Percentiles rank a stretch among this genome's conserved stretches.
These are phyloP conservation scores for Epinotia ramella DNA, from an alignment of 2,888 invertebrate genomes.

Conservation along the genomic window DNA sequence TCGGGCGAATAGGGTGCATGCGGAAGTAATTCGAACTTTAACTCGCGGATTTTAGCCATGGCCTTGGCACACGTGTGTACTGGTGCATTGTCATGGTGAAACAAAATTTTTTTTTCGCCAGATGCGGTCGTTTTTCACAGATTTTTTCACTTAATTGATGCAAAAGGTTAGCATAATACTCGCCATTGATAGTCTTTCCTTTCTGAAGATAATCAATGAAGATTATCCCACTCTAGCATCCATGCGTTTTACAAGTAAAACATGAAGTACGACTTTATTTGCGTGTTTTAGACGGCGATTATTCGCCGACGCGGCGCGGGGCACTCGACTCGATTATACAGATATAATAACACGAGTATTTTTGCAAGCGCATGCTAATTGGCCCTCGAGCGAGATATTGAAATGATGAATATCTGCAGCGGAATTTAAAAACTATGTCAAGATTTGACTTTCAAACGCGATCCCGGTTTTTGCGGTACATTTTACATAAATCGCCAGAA, in stretches of 20 bases:
- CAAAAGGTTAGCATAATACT: too few relatives aligned
- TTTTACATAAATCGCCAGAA: conserved; percentile 12
- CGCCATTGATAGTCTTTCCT: too few relatives aligned
- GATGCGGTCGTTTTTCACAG: too few relatives aligned
- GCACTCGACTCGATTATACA: not conserved
- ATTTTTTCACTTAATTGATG: too few relatives aligned
- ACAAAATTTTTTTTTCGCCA: too few relatives aligned
- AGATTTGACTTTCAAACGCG: conserved; percentile 43
- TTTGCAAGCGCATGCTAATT: conserved; percentile 16
- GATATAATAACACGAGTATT: not conserved
- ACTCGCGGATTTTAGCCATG: too few relatives aligned
- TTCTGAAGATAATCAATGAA: too few relatives aligned
- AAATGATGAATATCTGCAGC: conserved; percentile 19
- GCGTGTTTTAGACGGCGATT: not conserved
- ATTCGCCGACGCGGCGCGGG: conserved; percentile 4
- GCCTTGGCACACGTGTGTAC: too few relatives aligned
- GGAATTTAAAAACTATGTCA: conserved; percentile 44
- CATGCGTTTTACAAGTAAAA: not conserved
- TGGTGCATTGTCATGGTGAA: too few relatives aligned
- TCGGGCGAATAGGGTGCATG: too few relatives aligned
- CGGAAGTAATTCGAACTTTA: too few relatives aligned
- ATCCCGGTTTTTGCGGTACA: conserved; percentile 19
- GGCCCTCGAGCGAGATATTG: conserved; percentile 27
- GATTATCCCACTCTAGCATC: too few relatives aligned
- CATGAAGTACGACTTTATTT: not conserved